Conservation (phyloP, 1,140 invertebrate genomes). For the Bombyx mandarina region DNA sequence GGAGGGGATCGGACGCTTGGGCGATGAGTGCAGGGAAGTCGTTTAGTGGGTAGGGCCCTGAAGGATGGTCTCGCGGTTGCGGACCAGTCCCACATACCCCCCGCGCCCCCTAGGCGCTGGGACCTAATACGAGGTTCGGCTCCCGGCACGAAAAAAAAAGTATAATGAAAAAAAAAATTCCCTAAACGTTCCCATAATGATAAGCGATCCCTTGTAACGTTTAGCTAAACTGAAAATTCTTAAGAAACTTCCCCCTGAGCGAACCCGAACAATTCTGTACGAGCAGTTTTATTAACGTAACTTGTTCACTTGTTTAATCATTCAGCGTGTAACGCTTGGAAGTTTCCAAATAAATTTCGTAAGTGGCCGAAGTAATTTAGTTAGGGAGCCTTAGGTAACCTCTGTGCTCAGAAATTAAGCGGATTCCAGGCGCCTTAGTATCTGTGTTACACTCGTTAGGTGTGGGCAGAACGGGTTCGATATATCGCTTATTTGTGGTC, state of each 20-base stretch:
- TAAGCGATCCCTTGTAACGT: conserved; percentile 10
- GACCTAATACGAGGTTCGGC: no score
- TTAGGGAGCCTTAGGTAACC: conserved; percentile 18
- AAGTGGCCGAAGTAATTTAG: conserved; percentile 20
- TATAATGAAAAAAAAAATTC: background rate
- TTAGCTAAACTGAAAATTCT: conserved; percentile 17
- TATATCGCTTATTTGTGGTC: no score
- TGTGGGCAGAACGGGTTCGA: background rate
- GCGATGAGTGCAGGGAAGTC: no score
- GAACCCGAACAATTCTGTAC: conserved; percentile 18
- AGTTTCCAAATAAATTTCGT: conserved; percentile 23
- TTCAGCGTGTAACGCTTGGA: conserved; percentile 18
- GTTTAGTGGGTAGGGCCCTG: no score
- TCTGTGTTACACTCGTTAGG: background rate
- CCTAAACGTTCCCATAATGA: conserved; percentile 3
- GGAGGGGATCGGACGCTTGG: no score
- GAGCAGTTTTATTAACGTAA: conserved; percentile 24
- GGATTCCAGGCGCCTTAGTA: background rate
- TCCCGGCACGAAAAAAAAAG: no score
- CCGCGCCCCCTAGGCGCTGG: no score
- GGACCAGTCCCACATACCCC: no score
- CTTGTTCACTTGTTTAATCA: conserved; percentile 23
- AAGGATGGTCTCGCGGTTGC: no score
- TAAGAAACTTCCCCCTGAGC: conserved; percentile 11
- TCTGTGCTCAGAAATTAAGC: conserved; percentile 3